A percentile compares a stretch with the other conserved stretches of the same genome.
Conservation (phyloP, 2,888 invertebrate species). For the Polylopha cassiicola region DNA sequence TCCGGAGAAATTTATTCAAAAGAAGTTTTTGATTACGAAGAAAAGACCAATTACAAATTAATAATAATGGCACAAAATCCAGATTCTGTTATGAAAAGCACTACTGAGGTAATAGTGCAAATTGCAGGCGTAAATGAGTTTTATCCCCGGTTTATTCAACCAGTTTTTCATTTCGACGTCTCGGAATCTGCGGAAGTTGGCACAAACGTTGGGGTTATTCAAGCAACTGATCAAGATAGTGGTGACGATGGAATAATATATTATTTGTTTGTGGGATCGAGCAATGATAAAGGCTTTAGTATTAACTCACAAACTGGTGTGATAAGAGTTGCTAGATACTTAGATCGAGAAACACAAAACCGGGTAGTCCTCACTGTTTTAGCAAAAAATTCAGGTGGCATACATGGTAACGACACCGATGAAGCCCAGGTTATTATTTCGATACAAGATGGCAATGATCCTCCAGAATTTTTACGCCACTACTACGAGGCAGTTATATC, state of each 20-base stretch:
- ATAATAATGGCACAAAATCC: slow-evolving; percentile 92
- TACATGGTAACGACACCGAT: slow-evolving; percentile 95
- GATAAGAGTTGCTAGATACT: slow-evolving; percentile 87
- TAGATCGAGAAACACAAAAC: slow-evolving; percentile 92
- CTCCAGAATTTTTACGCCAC: slow-evolving; percentile 91
- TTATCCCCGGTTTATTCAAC: slow-evolving; percentile 91
- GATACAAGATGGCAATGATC: slow-evolving; percentile 97
- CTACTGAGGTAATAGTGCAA: slow-evolving; percentile 83
- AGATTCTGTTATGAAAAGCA: slow-evolving; percentile 87
- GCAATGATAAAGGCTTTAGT: slow-evolving; percentile 93
- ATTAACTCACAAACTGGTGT: slow-evolving; percentile 90
- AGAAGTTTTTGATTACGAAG: slow-evolving; percentile 91
- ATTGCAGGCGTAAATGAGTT: slow-evolving; percentile 93
- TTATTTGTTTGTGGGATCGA: slow-evolving; percentile 94
- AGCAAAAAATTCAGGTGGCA: slow-evolving; percentile 96
- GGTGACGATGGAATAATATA: slow-evolving; percentile 93
- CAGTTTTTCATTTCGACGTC: slow-evolving; percentile 94
- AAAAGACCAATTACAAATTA: slow-evolving; percentile 83
- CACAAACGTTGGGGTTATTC: slow-evolving; percentile 89
- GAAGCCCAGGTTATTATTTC: slow-evolving; percentile 95
- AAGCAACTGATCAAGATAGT: slow-evolving; percentile 92
- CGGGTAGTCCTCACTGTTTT: slow-evolving; percentile 93
- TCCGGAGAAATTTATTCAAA: slow-evolving; percentile 87
- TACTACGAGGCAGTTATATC: slow-evolving; percentile 87
- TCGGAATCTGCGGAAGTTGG: slow-evolving; percentile 94